Evolutionary conservation across 2,888 invertebrate genomes (phyloP).

Genomic region (Xestia sexstrigata): DNA sequence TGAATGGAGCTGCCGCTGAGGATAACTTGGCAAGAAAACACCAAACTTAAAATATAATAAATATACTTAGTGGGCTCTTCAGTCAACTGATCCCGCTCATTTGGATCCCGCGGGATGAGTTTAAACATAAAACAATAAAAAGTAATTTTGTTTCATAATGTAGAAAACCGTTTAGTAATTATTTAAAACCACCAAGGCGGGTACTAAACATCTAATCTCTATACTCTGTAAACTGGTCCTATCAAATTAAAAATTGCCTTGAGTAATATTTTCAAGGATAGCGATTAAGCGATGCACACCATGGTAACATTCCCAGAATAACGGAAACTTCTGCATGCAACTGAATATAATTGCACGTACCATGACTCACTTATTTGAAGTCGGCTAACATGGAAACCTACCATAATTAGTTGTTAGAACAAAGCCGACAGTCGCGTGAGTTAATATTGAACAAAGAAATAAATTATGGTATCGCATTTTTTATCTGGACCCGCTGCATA

Average conservation of each 20-base stretch:
- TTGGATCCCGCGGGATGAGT: too few species aligned
- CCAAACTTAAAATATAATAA: background rate
- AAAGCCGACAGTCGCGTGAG: slow-evolving; percentile 45
- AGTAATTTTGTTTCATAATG: slow-evolving; percentile 2
- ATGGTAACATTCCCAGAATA: slow-evolving; percentile 48
- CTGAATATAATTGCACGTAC: slow-evolving; percentile 50
- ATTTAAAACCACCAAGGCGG: slow-evolving; percentile 9
- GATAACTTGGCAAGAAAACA: background rate
- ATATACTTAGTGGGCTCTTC: too few species aligned
- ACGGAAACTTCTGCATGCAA: slow-evolving; percentile 56
- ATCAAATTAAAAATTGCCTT: slow-evolving; percentile 8
- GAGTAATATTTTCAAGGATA: slow-evolving; percentile 34
- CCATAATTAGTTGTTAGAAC: slow-evolving; percentile 51
- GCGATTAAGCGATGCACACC: slow-evolving; percentile 29
- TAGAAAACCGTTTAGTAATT: background rate
- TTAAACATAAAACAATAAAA: too few species aligned
- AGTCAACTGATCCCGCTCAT: too few species aligned
- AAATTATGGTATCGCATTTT: slow-evolving; percentile 31
- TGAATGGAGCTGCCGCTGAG: background rate
- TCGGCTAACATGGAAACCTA: slow-evolving; percentile 54
- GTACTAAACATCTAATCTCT: background rate
- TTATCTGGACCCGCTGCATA: slow-evolving; percentile 17
- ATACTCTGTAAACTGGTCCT: background rate
- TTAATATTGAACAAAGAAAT: slow-evolving; percentile 49
- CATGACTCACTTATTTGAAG: slow-evolving; percentile 58